Base-by-base conservation (phyloP, 2,797 vertebrate genomes). In the Taenioides sp. region DNA sequence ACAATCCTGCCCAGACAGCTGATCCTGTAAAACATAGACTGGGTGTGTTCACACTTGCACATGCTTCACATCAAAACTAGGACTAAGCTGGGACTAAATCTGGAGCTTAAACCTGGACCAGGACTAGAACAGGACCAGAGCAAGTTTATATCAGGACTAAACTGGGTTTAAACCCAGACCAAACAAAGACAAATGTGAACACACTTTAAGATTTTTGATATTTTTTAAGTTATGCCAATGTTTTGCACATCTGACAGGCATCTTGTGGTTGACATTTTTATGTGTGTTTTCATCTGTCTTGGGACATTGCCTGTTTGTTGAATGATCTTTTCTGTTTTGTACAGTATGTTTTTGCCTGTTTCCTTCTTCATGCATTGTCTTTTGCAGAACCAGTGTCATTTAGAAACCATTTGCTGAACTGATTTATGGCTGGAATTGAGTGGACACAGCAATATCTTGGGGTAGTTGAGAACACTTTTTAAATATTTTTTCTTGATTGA, bases 361-460 rank as follows among this genome's bases (percentile, higher is more conserved):
- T 87, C 84, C 86, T 81, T 86, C 88, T 28, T 86, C 86, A 89
- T 67, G n/a, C 81, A 80, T 81, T 91, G 88, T 89, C 88, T 92
- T 91, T 92, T 88, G 81, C 87, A 92, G 90, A 92, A 89, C 89
- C 88, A 89, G 91, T 87, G 82, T 92, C 86, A 91, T 92, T 88
- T 91, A 92, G 87, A 92, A 91, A 89, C 89, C 88, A 88, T 92
- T 91, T 91, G 84, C 89, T 92, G 88, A 90, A 86, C 85, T 90
- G 86, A 82, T 92, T 85, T 87, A 87, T 88, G 81, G 80, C 84
- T 92, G 91, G 65, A 80, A 72, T 85, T 91, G 88, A 90, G 83
- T 80, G 90, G 89, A 92, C 78, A 83, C 89, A 91, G 82, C 84
- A 90, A 88, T 87, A 87, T 80, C 80, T 75, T 52, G 70, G 86